A percentile compares a stretch with the other conserved stretches of the same genome.
Conservation (phyloP, 2,797 vertebrate species). For the Glossophaga mutica region DNA sequence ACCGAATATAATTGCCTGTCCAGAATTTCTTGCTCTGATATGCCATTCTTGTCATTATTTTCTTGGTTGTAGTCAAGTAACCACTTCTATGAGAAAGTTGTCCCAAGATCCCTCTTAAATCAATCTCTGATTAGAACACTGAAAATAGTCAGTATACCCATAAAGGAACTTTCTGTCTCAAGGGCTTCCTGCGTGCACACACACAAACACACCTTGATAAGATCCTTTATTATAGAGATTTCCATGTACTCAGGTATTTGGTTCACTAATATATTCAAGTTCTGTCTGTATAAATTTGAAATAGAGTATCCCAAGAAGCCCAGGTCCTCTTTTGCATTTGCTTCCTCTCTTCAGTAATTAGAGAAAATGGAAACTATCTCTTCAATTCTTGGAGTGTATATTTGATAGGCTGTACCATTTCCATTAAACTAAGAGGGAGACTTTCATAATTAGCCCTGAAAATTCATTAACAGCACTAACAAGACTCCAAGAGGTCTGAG, state of each 20-base stretch:
- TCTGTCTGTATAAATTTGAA: slow-evolving; percentile 10
- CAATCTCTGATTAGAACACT: background rate
- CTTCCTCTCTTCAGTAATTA: background rate
- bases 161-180: background rate
- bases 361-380: background rate
- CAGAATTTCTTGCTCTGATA: background rate
- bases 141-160: background rate
- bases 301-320: background rate
- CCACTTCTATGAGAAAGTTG: background rate
- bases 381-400: background rate
- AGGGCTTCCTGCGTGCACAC: background rate
- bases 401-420: background rate
- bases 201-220: background rate
- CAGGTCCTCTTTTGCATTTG: background rate
- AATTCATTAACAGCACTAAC: background rate
- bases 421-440: slow-evolving; percentile 17
- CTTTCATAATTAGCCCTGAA: background rate
- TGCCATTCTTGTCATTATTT: background rate
- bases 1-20: background rate
- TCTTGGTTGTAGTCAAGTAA: background rate
- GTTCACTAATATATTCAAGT: background rate
- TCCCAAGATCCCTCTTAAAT: background rate
- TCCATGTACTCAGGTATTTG: background rate
- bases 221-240: background rate
- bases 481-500: background rate